Base-by-base conservation (phyloP, 2,888 invertebrate genomes). In the Cremastinae sp. region DNA sequence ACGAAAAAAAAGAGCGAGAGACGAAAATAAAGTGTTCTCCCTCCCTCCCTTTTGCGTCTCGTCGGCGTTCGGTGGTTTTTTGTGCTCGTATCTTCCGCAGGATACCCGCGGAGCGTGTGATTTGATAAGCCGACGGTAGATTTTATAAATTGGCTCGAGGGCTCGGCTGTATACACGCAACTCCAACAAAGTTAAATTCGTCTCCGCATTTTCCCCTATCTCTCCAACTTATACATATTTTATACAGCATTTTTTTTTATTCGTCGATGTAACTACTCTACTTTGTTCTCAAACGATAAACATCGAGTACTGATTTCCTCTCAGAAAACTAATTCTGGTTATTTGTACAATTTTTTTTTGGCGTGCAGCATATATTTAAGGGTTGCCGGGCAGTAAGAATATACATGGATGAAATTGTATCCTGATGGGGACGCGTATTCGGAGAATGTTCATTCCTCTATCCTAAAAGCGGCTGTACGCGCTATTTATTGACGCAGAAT, bases 101-200 rank as follows among this genome's bases (percentile, higher is more conserved):
- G 75, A 76, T 68, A 76, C 62, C 68, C 75, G 75, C 72, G 75
- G 72, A 76, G 75, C 75, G 58, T 68, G 64, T 76, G 75, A 76
- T 76, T 76, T 72, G 75, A 76, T 76, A 76, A 76, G 75, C 75
- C 68, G 18, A 43, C 51, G 41, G 69, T 70, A 70, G 59, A 61
- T 70, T 70, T 70, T 61, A 70, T 70, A 70, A 70, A 70, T 70
- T 70, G 69, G 69, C 69, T 70, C 51, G 41, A 61, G 61, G 59
- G 69, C 34, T 70, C 36, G 51, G 51, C 43, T 38, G 20, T 58
- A 28, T 51, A 22, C 28, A 28, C 28, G 28, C 28, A 28, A 28
- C 28, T 51, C 59, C 41, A n/a, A 59, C 51, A 28, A 16, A 59
- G 51, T 58, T 49, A 22, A 47, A 16, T 59, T 69, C 59, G 54